phyloP scores from a whole-genome alignment of 2,113 vertebrate genomes.

The Brachyistius frenatus region DNA sequence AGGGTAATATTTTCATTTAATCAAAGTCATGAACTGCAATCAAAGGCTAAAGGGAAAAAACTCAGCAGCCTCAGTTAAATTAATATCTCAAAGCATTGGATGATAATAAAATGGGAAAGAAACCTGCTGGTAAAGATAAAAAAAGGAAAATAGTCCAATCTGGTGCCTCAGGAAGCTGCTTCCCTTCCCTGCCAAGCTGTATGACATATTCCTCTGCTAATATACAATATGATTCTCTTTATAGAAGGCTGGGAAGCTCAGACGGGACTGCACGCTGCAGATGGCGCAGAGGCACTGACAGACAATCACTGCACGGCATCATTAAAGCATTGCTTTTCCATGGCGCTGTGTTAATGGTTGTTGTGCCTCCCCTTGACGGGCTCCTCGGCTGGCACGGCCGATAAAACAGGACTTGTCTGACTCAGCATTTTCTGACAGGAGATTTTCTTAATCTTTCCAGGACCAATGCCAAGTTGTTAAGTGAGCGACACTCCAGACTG shows the following conservation, averaged over 20 bases:
- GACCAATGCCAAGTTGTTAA: slow-evolving; percentile 47
- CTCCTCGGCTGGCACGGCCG: slow-evolving; percentile 16
- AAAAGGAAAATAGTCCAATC: slow-evolving; percentile 21
- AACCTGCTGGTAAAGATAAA: slow-evolving; percentile 11
- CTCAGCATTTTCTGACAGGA: slow-evolving; percentile 58
- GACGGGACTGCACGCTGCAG: slow-evolving; percentile 20
- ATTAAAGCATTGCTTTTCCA: slow-evolving; percentile 50
- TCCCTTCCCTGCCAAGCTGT: slow-evolving; percentile 15
- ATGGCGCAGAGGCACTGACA: slow-evolving; percentile 55
- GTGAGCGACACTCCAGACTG: slow-evolving; percentile 7
- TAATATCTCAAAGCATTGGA: slow-evolving; percentile 33
- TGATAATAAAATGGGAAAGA: slow-evolving; percentile 4
- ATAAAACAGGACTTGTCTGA: slow-evolving; percentile 53
- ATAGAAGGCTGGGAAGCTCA: slow-evolving; percentile 31
- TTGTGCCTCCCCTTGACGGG: slow-evolving; percentile 14
- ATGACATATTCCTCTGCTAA: slow-evolving; percentile 28
- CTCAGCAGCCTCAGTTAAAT: slow-evolving; percentile 29
- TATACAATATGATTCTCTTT: slow-evolving; percentile 31
- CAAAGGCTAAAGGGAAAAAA: slow-evolving; percentile 20
- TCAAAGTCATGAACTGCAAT: slow-evolving; percentile 29
- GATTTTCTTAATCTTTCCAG: slow-evolving; percentile 66
- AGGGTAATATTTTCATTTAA: slow-evolving; percentile 12
- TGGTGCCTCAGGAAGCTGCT: slow-evolving; percentile 6
- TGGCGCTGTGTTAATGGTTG: slow-evolving; percentile 35
- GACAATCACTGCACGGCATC: slow-evolving; percentile 60